Conservation (phyloP, 2,113 vertebrate species). For the Hippocampus guttulatus region DNA sequence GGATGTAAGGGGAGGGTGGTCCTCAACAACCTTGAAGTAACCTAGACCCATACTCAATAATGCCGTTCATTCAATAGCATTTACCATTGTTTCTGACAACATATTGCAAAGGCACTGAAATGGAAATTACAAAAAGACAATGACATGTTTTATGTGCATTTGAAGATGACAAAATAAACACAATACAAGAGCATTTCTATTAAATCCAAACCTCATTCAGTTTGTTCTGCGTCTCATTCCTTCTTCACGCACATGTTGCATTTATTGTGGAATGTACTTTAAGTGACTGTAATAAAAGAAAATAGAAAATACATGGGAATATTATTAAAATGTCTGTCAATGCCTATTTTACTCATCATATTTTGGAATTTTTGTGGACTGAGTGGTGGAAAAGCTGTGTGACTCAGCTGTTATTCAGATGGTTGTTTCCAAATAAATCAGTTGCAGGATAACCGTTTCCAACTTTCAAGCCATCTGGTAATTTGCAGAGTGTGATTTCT, state of each 20-base stretch:
- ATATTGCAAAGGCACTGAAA: not conserved
- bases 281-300: not conserved
- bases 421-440: slow-evolving; percentile 1
- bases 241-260: slow-evolving; percentile 3
- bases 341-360: not conserved
- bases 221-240: not conserved
- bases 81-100: not conserved
- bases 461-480: slow-evolving; percentile 1
- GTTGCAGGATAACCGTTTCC: not conserved
- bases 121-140: not conserved
- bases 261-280: slow-evolving; percentile 3
- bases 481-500: slow-evolving; percentile 1
- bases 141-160: not conserved
- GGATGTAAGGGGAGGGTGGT: too few species aligned
- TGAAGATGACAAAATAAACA: not conserved
- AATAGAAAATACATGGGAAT: not conserved
- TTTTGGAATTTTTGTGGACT: not conserved
- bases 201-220: not conserved
- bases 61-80: not conserved
- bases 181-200: not conserved
- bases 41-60: not conserved
- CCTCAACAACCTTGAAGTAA: not conserved
- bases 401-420: slow-evolving; percentile 5
- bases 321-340: not conserved
- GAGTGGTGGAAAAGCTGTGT: not conserved